phyloP scores from a whole-genome alignment of 2,888 invertebrate genomes.

The Cataglyphis cursor region DNA sequence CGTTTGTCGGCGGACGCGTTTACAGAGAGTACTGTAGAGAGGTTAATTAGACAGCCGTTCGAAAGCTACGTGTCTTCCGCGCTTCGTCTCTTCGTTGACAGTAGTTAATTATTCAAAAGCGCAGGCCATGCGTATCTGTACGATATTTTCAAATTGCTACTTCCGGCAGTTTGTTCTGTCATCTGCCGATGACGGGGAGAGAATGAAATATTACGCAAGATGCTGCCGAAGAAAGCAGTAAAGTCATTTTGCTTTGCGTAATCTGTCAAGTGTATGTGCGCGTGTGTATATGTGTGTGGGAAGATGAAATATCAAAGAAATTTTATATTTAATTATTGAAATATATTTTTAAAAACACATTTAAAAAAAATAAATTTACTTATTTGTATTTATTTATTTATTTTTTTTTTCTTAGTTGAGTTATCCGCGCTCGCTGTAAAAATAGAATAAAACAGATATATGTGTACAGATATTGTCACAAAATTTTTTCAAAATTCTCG shows the following conservation, averaged over 20 bases:
- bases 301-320: background rate
- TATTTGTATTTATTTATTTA: too few species aligned
- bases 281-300: background rate
- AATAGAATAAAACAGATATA: background rate
- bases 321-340: background rate
- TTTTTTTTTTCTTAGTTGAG: background rate
- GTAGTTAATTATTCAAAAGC: constrained; percentile 71
- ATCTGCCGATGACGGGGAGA: constrained; percentile 6
- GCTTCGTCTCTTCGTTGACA: constrained; percentile 59
- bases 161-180: constrained; percentile 34
- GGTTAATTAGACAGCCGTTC: constrained; percentile 71
- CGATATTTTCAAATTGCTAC: constrained; percentile 25
- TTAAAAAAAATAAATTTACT: background rate
- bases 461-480: background rate
- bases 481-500: constrained; percentile 36
- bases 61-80: constrained; percentile 60
- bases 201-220: constrained; percentile 1
- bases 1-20: constrained; percentile 43
- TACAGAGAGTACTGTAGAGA: constrained; percentile 30
- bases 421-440: background rate
- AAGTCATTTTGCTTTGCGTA: background rate
- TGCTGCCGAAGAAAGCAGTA: constrained; percentile 5
- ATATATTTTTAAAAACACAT: background rate
- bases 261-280: background rate
- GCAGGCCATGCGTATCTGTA: constrained; percentile 4